Evolutionary conservation across 2,888 invertebrate species (phyloP).

Genomic region (Tanypteryx hageni): DNA sequence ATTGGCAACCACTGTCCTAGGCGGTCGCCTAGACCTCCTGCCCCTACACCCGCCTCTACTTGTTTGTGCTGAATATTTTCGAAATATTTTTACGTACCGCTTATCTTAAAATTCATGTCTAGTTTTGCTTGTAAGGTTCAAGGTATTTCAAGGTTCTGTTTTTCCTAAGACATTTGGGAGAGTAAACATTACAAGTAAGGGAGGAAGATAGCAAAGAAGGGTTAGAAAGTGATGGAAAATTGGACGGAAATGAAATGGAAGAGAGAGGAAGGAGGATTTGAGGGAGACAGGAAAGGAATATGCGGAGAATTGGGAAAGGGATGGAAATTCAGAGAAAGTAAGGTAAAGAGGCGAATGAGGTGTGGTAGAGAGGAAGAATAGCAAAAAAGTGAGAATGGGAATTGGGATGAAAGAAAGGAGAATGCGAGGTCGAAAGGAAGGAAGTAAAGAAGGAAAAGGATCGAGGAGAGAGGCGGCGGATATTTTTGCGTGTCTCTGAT

Average conservation of each 20-base stretch:
- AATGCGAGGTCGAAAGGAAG: not conserved
- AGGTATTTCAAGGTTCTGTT: no score
- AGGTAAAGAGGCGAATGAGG: no score
- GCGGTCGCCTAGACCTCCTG: no score
- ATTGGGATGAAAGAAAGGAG: not conserved
- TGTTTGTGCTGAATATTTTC: no score
- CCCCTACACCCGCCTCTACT: no score
- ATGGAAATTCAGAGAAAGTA: not conserved
- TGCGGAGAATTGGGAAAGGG: not conserved
- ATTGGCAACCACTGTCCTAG: no score
- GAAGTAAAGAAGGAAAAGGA: not conserved
- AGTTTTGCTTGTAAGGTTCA: no score
- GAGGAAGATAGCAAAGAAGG: not conserved
- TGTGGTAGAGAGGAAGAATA: not conserved
- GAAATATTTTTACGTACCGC: no score
- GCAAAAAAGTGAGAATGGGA: not conserved
- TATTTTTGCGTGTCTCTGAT: slow-evolving; percentile 51
- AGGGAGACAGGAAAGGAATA: not conserved
- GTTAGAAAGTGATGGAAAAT: not conserved
- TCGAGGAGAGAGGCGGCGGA: not conserved
- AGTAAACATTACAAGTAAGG: not conserved
- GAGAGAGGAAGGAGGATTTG: not conserved
- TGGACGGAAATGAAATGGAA: not conserved
- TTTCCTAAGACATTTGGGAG: no score
- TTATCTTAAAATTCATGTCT: no score